Base-by-base conservation (phyloP, 2,888 invertebrate genomes). In the Pseudeuparius sepicola region DNA sequence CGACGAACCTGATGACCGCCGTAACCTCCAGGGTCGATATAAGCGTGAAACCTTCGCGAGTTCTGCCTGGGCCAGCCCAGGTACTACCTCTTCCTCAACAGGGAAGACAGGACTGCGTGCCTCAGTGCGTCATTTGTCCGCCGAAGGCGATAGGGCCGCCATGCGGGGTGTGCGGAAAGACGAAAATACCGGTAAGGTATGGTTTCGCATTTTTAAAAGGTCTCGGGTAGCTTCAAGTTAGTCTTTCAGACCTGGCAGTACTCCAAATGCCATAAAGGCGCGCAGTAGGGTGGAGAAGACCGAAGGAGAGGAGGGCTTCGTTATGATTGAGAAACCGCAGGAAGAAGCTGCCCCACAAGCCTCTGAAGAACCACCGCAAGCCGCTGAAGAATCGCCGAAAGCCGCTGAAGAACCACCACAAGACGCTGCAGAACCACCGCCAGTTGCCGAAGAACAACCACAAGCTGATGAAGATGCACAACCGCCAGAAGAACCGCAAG, bases 1-100 rank as follows among this genome's bases (percentile, higher is more conserved):
- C 47, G 3, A 50, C 47, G 2, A 39, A 43, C 27, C 32, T 50
- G 5, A 47, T 50, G 44, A 45, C 46, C 23, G 45, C 45, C 4
- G 45, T 48, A 10, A 48, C 44, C 14, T 25, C 24, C 4, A 37
- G 36, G 27, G 36, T 23, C 20, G 18, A 28, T 11, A 24, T 16
- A 4, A 29, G 24, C 7, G 9, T 3, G 3, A n/a, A 13, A 10
- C 2, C n/a, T 24, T 9, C 15, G 23, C 5, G 20, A 4, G 2
- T 11, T 3, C 12, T n/a, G 2, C 4, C n/a, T n/a, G n/a, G n/a
- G n/a, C n/a, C n/a, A n/a, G n/a, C n/a, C n/a, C n/a, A n/a, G n/a
- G n/a, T n/a, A n/a, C n/a, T n/a, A n/a, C n/a, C n/a, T n/a, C n/a
- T n/a, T n/a, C n/a, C n/a, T n/a, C n/a, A n/a, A n/a, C n/a, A n/a